These are phyloP conservation scores for Holothuria glaberrima DNA, from an alignment of 35 echinoderm and acorn worm genomes.

Conservation along the genomic window DNA sequence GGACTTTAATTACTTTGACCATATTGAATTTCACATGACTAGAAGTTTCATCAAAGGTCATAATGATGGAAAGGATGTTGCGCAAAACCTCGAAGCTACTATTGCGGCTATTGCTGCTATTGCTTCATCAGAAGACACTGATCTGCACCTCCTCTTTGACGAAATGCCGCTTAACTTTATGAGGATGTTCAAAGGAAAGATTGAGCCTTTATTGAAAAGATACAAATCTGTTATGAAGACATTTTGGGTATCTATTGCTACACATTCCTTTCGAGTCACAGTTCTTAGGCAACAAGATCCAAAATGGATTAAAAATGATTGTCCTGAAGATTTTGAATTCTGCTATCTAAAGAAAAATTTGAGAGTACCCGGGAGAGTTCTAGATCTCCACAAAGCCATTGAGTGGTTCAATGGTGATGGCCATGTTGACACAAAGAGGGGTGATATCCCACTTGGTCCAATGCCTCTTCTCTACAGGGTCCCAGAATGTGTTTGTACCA, in stretches of 20 bases:
- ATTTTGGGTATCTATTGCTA: constrained; percentile 18
- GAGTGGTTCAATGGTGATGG: neutral
- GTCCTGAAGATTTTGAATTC: constrained; percentile 5
- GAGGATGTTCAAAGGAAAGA: neutral
- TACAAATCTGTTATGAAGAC: neutral
- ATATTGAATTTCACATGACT: constrained; percentile 20
- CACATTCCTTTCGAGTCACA: neutral
- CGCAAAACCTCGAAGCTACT: neutral
- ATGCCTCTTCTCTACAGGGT: constrained; percentile 18
- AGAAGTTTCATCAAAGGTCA: neutral
- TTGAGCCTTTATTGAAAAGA: neutral
- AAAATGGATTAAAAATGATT: constrained; percentile 3
- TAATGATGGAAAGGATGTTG: neutral
- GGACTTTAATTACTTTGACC: constrained; percentile 32
- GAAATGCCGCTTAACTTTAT: constrained; percentile 29
- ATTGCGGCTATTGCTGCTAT: neutral
- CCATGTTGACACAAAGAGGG: constrained; percentile 10
- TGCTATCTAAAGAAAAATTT: constrained; percentile 10
- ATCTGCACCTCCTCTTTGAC: constrained; percentile 1
- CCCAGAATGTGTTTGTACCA: constrained; percentile 5
- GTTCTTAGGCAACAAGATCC: neutral
- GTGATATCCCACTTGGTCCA: constrained; percentile 9
- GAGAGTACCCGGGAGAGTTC: neutral
- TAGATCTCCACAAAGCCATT: constrained; percentile 1
- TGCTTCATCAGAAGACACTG: neutral